Evolutionary conservation across 2,888 invertebrate species (phyloP), one percentile per base, ranked within the genome.

Genomic region (Ectemnius lituratus): DNA sequence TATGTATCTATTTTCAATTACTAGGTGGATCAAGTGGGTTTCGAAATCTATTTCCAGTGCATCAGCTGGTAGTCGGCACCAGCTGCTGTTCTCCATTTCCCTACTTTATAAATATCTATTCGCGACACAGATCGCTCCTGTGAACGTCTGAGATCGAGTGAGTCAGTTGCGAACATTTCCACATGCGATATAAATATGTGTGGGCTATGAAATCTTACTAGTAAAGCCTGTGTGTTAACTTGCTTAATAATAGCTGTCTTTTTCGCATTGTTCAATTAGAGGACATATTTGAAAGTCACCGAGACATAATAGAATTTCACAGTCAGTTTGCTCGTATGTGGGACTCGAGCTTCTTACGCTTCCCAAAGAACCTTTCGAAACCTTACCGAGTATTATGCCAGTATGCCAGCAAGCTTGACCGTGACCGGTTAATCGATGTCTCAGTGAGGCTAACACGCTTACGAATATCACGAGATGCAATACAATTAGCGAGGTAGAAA

Each of bases 21-120:
- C 52, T 52, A 84, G 81, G 80, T 84, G 86, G 2, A 23, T 88
- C 83, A 84, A 23, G 2, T 23, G 78, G 84, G 85, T 84, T 86
- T 82, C 81, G 78, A 79, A 83, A 86, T 87, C 87, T 88, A 88
- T 88, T 88, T 86, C 85, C 86, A 86, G 85, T 86, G 82, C 80
- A 86, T 85, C 85, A 83, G 84, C 85, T 76, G 83, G 79, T 46
- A 49, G 85, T 82, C 81, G 82, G 74, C 69, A 78, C 78, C 73
- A 70, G 75, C 74, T 76, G 75, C 72, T 72, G 75, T 75, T 78
- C 77, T 81, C 66, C 79, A 75, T 78, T 80, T 81, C 81, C 70
- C 23, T 79, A 81, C 83, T 85, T 86, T 86, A 86, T 86, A 88
- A 86, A 87, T 87, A 88, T 84, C 82, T 70, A 70, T 69, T 69